These are phyloP conservation scores for Agelas oroides DNA, from an alignment of 37 sponge, comb jelly and placozoan species.

Conservation along the genomic window DNA sequence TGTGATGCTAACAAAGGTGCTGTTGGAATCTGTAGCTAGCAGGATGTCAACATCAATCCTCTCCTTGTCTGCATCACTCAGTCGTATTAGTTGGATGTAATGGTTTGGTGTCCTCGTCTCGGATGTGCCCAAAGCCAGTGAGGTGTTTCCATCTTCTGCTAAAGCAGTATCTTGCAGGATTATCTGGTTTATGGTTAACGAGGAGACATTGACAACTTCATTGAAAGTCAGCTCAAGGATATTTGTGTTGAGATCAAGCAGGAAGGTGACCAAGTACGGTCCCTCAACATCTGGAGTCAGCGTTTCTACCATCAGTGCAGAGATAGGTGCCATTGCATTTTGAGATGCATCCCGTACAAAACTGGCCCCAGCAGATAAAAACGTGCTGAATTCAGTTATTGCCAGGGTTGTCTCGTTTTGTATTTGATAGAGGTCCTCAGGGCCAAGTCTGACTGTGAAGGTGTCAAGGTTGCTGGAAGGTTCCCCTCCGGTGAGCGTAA, in stretches of 20 bases:
- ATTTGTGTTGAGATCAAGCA: slow-evolving; percentile 65
- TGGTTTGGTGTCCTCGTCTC: slow-evolving; percentile 30
- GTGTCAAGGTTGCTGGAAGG: slow-evolving; percentile 57
- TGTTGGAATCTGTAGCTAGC: slow-evolving; percentile 68
- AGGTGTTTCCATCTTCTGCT: slow-evolving; percentile 5
- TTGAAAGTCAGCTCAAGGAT: slow-evolving; percentile 74
- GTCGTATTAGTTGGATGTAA: slow-evolving; percentile 64
- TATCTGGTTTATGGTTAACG: slow-evolving; percentile 37
- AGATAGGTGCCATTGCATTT: slow-evolving; percentile 37
- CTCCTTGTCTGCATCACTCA: slow-evolving; percentile 76
- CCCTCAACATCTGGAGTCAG: slow-evolving; percentile 58
- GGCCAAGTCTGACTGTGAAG: slow-evolving; percentile 43
- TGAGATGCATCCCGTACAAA: slow-evolving; percentile 70
- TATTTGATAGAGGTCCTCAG: slow-evolving; percentile 51
- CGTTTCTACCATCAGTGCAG: slow-evolving; percentile 26
- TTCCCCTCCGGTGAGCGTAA: slow-evolving; percentile 61
- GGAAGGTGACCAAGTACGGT: slow-evolving; percentile 60
- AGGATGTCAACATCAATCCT: slow-evolving; percentile 40
- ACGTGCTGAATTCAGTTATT: slow-evolving; percentile 42
- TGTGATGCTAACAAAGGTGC: slow-evolving; percentile 77
- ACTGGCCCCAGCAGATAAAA: slow-evolving; percentile 39
- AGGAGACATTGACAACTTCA: slow-evolving; percentile 81
- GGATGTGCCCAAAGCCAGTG: slow-evolving; percentile 53
- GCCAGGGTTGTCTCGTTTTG: slow-evolving; percentile 58
- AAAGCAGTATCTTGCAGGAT: slow-evolving; percentile 50